Evolutionary conservation across 2,797 vertebrate genomes (phyloP), one percentile per base, ranked within the genome.

Genomic region (Meda fulgida): DNA sequence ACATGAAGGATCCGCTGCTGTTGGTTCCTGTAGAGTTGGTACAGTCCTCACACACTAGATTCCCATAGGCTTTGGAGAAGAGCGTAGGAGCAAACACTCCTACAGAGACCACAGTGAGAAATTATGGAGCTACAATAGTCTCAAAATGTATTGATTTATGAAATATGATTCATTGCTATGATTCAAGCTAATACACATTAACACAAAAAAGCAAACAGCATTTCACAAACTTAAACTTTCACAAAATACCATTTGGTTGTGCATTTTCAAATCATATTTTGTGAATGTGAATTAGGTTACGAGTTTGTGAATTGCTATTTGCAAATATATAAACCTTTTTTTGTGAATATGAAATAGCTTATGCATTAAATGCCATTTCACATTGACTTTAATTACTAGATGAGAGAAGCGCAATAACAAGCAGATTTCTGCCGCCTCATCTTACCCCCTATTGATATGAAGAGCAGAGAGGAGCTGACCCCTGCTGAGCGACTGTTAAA

Each of bases 51-150:
- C 97, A 98, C 31, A 97, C 92, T 91, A 97, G 89, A 91, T 93
- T 96, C 67, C 97, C 97, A 0, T 97, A 98, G 6, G 96, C 96
- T 91, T 98, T 97, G 85, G 97, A 97, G 92, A 98, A 98, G 34
- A 98, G 90, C 0, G 96, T 97, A 0, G 96, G 97, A 8, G 97
- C 97, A 85, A 98, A 97, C 70, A 97, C 96, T 48, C 97, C 97
- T 98, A 18, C 10, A 31, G n/a, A 63, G 2, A 63, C 16, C 13
- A 36, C 65, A 10, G 34, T 6, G 51, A 23, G 67, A 14, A 34
- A 1, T 48, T 2, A 72, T 19, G 16, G 14, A 43, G 23, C 13
- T 70, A 16, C 23, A 26, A 26, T 14, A 8, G 36, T 70, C 23
- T 40, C 21, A 46, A 70, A 46, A 26, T 48, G 3, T 21, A 9